Percentiles rank a stretch among this genome's conserved stretches.
Conservation (phyloP, 2,888 invertebrate genomes). For the Saturnia japonica region DNA sequence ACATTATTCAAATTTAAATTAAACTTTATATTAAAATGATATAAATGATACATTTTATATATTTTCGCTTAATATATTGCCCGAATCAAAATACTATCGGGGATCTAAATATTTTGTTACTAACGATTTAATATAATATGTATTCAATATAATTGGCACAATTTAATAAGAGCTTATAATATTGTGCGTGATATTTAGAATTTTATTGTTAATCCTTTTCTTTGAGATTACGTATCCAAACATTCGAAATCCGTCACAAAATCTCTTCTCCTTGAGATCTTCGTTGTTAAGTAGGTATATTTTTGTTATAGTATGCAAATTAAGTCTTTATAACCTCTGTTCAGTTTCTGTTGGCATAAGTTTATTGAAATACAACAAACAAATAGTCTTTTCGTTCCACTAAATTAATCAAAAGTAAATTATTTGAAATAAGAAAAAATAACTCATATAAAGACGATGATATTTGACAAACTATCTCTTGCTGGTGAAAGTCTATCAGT, state of each 20-base stretch:
- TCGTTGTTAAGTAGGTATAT: conserved; percentile 31
- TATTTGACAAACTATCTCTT: no score
- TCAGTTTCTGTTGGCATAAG: not conserved
- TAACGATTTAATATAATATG: conserved; percentile 21
- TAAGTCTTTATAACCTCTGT: not conserved
- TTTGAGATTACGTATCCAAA: conserved; percentile 19
- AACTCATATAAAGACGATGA: no score
- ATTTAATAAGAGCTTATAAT: conserved; percentile 22
- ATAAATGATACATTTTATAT: conserved; percentile 14
- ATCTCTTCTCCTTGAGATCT: conserved; percentile 34
- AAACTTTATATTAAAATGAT: conserved; percentile 6
- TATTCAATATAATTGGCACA: conserved; percentile 30
- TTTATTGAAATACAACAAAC: not conserved
- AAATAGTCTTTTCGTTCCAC: no score
- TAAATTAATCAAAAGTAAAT: no score
- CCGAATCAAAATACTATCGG: conserved; percentile 25
- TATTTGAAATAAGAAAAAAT: no score
- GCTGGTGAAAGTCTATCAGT: no score
- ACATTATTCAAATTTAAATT: conserved; percentile 30
- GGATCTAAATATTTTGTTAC: conserved; percentile 24
- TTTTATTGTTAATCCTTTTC: conserved; percentile 31
- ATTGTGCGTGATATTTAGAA: conserved; percentile 52
- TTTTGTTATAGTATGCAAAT: conserved; percentile 12
- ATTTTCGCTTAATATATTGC: conserved; percentile 32
- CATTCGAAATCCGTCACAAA: conserved; percentile 29